Evolutionary conservation across 2,888 invertebrate species (phyloP).

Genomic region (Cantharis rufa): DNA sequence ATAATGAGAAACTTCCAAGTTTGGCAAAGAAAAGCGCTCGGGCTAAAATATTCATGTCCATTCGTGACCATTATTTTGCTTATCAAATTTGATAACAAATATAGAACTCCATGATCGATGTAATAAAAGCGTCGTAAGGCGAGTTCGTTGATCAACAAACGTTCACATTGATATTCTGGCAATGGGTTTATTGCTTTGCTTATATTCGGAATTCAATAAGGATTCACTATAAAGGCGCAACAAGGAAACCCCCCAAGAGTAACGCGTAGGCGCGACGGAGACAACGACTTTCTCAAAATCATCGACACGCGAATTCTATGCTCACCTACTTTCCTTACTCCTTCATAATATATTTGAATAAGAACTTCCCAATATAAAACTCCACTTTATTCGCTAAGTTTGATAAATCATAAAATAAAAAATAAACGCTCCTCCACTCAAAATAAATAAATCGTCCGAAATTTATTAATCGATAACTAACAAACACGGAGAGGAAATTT

Average conservation of each 20-base stretch:
- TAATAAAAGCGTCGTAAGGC: constrained; percentile 42
- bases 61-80: neutral
- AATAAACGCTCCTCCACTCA: constrained; percentile 5
- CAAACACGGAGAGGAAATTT: neutral
- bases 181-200: constrained; percentile 55
- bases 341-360: constrained; percentile 25
- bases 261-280: constrained; percentile 37
- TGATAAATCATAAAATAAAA: constrained; percentile 20
- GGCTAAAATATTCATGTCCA: neutral
- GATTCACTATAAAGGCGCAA: constrained; percentile 48
- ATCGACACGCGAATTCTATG: constrained; percentile 23
- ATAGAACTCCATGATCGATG: constrained; percentile 35
- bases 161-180: constrained; percentile 51
- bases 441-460: constrained; percentile 6
- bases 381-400: constrained; percentile 15
- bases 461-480: neutral
- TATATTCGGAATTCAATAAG: constrained; percentile 54
- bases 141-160: constrained; percentile 47
- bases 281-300: constrained; percentile 11
- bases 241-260: constrained; percentile 37
- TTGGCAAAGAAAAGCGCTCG: neutral
- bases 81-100: constrained; percentile 24
- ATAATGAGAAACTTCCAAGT: neutral
- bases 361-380: constrained; percentile 13
- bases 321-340: constrained; percentile 25